phyloP scores from a whole-genome alignment of 2,888 invertebrate species.

The Graphium colonna region DNA sequence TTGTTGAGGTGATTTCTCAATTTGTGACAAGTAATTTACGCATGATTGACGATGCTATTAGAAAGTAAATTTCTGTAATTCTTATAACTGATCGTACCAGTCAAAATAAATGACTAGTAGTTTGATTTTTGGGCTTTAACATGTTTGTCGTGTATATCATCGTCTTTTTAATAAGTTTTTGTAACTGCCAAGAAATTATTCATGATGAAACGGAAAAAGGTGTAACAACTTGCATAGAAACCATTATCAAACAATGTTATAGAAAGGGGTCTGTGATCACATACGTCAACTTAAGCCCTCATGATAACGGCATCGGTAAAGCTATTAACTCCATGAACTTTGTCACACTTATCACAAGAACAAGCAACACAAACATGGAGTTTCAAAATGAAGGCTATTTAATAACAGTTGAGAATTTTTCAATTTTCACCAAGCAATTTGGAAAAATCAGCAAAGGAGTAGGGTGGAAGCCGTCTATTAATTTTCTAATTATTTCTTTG shows the following conservation, averaged over 20 bases:
- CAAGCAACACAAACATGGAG: neutral
- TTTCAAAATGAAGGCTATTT: constrained; percentile 14
- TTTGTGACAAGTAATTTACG: too few species aligned
- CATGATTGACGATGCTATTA: too few species aligned
- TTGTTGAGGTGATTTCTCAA: too few species aligned
- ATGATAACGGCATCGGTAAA: constrained; percentile 11
- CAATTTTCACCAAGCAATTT: constrained; percentile 1
- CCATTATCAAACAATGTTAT: constrained; percentile 4
- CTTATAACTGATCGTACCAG: too few species aligned
- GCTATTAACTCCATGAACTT: neutral
- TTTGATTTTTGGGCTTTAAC: too few species aligned
- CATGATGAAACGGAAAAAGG: too few species aligned
- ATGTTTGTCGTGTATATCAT: too few species aligned
- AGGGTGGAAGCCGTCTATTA: constrained; percentile 12
- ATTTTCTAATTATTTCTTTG: constrained; percentile 12
- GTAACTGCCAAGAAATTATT: too few species aligned
- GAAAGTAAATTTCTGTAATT: too few species aligned
- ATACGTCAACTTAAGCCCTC: constrained; percentile 12
- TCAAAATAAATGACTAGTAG: too few species aligned
- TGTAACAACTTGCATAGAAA: neutral
- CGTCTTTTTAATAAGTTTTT: too few species aligned
- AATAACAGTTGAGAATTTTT: neutral
- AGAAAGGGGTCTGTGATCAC: constrained; percentile 4
- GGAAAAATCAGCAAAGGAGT: constrained; percentile 5
- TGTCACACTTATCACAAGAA: constrained; percentile 6